Percentiles rank a stretch among this genome's conserved stretches.
phyloP scores from a whole-genome alignment of 2,797 vertebrate genomes.

The Masticophis lateralis region DNA sequence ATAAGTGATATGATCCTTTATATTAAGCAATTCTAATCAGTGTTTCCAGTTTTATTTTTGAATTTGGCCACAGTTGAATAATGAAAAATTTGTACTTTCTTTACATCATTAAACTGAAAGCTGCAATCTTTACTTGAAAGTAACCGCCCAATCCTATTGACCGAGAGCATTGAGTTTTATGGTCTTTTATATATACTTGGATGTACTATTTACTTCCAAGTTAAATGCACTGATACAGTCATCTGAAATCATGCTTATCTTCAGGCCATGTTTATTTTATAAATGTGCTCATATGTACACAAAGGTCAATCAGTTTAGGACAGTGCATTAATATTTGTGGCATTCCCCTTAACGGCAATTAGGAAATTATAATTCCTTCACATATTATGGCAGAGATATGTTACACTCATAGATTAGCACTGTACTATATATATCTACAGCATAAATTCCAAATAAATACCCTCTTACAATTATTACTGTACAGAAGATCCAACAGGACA shows the following conservation, averaged over 20 bases:
- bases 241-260: not conserved
- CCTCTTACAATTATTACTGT: not conserved
- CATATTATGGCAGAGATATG: not conserved
- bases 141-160: not conserved
- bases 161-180: not conserved
- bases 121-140: not conserved
- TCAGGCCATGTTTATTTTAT: not conserved
- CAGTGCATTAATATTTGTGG: not conserved
- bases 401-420: not conserved
- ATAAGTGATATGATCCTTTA: not conserved
- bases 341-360: not conserved
- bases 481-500: not conserved
- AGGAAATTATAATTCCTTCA: not conserved
- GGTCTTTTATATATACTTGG: not conserved
- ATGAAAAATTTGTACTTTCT: not conserved
- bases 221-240: not conserved
- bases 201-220: not conserved
- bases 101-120: not conserved
- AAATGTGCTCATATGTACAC: not conserved
- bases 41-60: not conserved
- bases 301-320: not conserved
- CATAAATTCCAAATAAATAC: not conserved
- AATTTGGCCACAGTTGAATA: not conserved
- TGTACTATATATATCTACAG: not conserved
- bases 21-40: not conserved